Percentiles rank a stretch among this genome's conserved stretches.
phyloP scores from a whole-genome alignment of 2,888 invertebrate species.

The Aleiodes testaceus region DNA sequence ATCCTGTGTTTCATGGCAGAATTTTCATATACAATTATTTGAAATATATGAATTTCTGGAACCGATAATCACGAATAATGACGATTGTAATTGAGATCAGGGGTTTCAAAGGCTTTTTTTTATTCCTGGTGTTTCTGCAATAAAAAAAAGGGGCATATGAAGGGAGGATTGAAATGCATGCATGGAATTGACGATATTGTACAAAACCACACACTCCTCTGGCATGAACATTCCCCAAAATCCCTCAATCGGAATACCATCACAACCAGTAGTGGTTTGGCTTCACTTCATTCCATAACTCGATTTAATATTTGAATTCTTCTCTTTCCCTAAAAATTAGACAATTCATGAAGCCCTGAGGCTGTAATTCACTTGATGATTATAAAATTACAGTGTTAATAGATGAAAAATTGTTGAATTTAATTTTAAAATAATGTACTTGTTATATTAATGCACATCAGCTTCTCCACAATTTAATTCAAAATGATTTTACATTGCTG shows the following conservation, averaged over 20 bases:
- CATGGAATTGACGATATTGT: constrained; percentile 12
- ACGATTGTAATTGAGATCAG: constrained; percentile 52
- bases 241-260: constrained; percentile 9
- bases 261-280: neutral
- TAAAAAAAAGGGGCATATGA: constrained; percentile 3
- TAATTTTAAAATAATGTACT: no score
- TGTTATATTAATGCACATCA: no score
- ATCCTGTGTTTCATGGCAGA: no score
- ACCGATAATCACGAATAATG: constrained; percentile 55
- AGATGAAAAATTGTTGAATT: no score
- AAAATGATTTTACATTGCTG: no score
- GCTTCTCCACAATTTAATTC: no score
- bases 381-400: no score
- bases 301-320: constrained; percentile 18
- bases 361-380: neutral
- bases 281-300: constrained; percentile 9
- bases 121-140: no score
- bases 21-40: no score
- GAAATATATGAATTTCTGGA: constrained; percentile 27
- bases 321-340: neutral
- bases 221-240: constrained; percentile 6
- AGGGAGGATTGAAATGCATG: neutral
- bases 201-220: constrained; percentile 16
- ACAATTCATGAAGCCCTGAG: neutral
- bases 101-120: constrained; percentile 42